phyloP scores from a whole-genome alignment of 2,888 invertebrate species.

The Leucania comma region DNA sequence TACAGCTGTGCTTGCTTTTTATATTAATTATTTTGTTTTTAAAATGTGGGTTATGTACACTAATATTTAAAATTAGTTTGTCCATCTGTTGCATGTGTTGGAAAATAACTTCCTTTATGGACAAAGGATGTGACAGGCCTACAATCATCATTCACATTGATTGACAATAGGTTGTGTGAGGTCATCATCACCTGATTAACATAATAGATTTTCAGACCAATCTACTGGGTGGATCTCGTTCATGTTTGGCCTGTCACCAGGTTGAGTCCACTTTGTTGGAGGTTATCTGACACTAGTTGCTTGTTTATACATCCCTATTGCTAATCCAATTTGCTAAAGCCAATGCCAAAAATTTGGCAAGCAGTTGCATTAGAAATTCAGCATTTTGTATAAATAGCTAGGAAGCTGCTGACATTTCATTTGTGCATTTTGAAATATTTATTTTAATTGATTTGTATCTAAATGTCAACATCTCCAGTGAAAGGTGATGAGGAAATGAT shows the following conservation, averaged over 20 bases:
- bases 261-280: neutral
- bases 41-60: neutral
- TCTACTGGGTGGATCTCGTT: slow-evolving; percentile 5
- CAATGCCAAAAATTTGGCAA: neutral
- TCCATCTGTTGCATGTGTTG: neutral
- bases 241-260: neutral
- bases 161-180: neutral
- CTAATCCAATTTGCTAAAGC: neutral
- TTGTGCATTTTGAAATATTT: neutral
- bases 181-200: neutral
- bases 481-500: slow-evolving; percentile 23
- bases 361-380: neutral
- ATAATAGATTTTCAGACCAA: neutral
- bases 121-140: neutral
- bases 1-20: slow-evolving; percentile 20
- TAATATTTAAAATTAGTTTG: neutral
- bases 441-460: slow-evolving; percentile 8
- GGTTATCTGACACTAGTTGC: neutral
- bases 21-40: slow-evolving; percentile 1
- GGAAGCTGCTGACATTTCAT: neutral
- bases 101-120: slow-evolving; percentile 1
- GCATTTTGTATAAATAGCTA: neutral
- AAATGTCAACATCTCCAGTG: slow-evolving; percentile 17
- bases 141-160: neutral
- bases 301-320: too few species aligned